Evolutionary conservation across 2,797 vertebrate species (phyloP), one percentile per base, ranked within the genome.

Genomic region (Hemibagrus guttatus): DNA sequence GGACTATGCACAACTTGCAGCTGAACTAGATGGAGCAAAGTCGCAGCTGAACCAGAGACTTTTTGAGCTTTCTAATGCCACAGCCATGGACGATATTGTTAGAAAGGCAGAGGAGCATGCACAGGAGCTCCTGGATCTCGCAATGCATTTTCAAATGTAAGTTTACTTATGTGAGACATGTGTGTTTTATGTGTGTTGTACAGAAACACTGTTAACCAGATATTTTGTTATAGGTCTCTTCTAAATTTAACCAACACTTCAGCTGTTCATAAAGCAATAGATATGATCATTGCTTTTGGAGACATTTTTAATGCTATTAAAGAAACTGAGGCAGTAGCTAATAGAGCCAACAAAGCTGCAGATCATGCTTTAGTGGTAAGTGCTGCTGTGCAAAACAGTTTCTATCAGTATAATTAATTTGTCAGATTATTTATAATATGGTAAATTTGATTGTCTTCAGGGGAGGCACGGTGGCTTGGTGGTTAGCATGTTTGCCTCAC

Each of bases 111-210:
- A 97, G 87, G 92, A 95, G 12, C 95, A 96, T 0, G 95, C 96
- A 0, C 92, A 93, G 85, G 92, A 95, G 85, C 91, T 97, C 81
- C 91, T 92, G 89, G 91, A 93, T 68, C 89, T 92, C 78, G 96
- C 95, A 31, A 94, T 94, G 86, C 93, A 95, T 69, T 90, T 96
- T 89, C 92, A 96, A 83, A 94, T 95, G 97, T 98, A 93, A 93
- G 95, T 94, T 75, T 23, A 28, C 79, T 69, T 14, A 6, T 17
- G 28, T n/a, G 19, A 56, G 12, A 56, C 31, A 26, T 16, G 54
- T 14, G 58, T 42, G 56, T 61, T 26, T 42, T n/a, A 17, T n/a
- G 17, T 3, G 6, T 39, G 13, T 16, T n/a, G 6, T 11, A 46
- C 23, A n/a, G 35, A 63, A 63, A 81, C 6, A 14, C 31, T 56